Percentiles rank a stretch among this genome's conserved stretches.
phyloP scores from a whole-genome alignment of 2,888 invertebrate genomes.

The Sinohyriopsis cumingii region DNA sequence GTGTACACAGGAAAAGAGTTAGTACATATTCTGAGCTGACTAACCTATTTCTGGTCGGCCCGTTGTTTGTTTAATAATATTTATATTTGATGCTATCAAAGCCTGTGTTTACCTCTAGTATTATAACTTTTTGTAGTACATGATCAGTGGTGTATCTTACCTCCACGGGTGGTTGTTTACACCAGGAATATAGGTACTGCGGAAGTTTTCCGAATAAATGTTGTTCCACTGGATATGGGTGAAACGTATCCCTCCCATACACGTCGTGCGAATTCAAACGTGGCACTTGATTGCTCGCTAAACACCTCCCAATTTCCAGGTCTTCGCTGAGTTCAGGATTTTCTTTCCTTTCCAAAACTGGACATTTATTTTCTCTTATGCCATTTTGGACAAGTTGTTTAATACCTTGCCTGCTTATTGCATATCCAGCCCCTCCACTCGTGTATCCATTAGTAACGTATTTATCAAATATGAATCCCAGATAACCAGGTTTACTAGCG shows the following conservation, averaged over 20 bases:
- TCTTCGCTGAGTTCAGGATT: constrained; percentile 83
- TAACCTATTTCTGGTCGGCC: too few species aligned
- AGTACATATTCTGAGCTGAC: too few species aligned
- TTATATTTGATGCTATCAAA: too few species aligned
- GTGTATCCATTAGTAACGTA: constrained; percentile 70
- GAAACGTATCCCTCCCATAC: constrained; percentile 88
- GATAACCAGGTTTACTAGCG: constrained; percentile 85
- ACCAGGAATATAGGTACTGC: too few species aligned
- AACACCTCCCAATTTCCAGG: constrained; percentile 91
- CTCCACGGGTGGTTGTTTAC: too few species aligned
- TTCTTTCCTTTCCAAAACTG: constrained; percentile 75
- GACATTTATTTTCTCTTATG: constrained; percentile 73
- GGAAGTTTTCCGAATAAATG: constrained; percentile 26
- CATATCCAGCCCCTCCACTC: constrained; percentile 78
- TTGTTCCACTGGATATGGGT: constrained; percentile 84
- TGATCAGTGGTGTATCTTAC: too few species aligned
- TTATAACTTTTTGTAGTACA: too few species aligned
- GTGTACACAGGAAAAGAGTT: too few species aligned
- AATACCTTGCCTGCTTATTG: constrained; percentile 86
- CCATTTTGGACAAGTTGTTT: constrained; percentile 83
- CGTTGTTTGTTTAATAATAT: too few species aligned
- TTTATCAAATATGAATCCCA: constrained; percentile 72
- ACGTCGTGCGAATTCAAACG: constrained; percentile 91
- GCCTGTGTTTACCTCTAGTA: too few species aligned
- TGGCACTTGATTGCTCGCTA: constrained; percentile 80